Conservation (phyloP, 2,113 vertebrate species). For the Cheirogaleus medius region DNA sequence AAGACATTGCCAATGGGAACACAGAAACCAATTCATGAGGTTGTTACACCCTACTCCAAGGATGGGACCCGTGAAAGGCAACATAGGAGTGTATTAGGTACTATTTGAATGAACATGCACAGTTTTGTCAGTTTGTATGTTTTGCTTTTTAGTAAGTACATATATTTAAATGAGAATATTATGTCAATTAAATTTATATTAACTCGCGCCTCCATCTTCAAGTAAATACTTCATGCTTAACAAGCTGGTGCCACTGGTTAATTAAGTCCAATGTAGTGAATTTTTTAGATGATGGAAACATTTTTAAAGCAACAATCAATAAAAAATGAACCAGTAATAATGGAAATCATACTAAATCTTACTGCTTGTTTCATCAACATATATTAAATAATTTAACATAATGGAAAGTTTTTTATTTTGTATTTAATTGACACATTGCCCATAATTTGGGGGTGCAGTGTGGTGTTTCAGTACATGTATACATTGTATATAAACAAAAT, state of each 20-base stretch:
- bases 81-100: not conserved
- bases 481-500: not conserved
- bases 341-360: not conserved
- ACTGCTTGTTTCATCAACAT: not conserved
- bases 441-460: not conserved
- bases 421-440: not conserved
- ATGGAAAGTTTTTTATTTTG: not conserved
- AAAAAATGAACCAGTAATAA: not conserved
- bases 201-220: not conserved
- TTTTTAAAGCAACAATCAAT: slow-evolving; percentile 4
- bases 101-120: not conserved
- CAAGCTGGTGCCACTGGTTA: not conserved
- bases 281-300: not conserved
- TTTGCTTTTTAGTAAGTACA: not conserved
- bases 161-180: not conserved
- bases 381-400: not conserved
- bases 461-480: not conserved
- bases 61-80: not conserved
- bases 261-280: not conserved
- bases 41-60: not conserved
- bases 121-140: not conserved
- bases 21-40: not conserved
- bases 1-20: not conserved
- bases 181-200: not conserved
- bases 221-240: not conserved